Base-by-base conservation (phyloP, 2,888 invertebrate species). In the Scaeva pyrastri region DNA sequence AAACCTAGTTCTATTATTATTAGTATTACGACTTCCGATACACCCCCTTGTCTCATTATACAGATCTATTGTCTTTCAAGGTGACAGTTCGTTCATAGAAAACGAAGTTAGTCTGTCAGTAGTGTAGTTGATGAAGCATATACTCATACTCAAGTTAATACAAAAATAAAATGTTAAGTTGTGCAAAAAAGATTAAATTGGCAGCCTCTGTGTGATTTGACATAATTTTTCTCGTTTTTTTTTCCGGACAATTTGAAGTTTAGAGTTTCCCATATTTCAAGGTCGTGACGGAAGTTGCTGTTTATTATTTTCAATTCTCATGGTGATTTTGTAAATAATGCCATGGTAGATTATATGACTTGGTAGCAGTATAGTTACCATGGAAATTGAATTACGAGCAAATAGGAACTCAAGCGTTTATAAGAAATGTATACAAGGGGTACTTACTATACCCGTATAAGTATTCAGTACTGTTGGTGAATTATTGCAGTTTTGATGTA, bases 211-310 rank as follows among this genome's bases (percentile, higher is more conserved):
- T 85, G 85, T 81, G 81, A 85, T 85, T 85, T 81, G 86, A 78
- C 86, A 81, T 81, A 86, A 81, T 86, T 86, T 81, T 85, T n/a
- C n/a, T n/a, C n/a, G n/a, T n/a, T n/a, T n/a, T 85, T 81, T 80
- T 86, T 77, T 77, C 73, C 77, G 70, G 70, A 31, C 77, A 81
- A 86, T 78, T 86, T 86, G 12, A 26, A 74, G 73, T 70, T 68
- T 77, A 11, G 45, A 74, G 81, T 77, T n/a, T 86, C 86, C 21
- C 86, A 81, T 77, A 70, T 74, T 73, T 81, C 86, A 86, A 86
- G 86, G 86, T 81, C 81, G 74, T 60, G 48, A 68, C 76, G 75
- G 79, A 75, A 71, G 74, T 74, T 8, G 31, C 4, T 50, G 50
- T 83, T 70, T 74, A 73, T 62, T 74, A 73, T 62, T 74, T 60